phyloP scores from a whole-genome alignment of 2,888 invertebrate species.

The Campoplex capitator region DNA sequence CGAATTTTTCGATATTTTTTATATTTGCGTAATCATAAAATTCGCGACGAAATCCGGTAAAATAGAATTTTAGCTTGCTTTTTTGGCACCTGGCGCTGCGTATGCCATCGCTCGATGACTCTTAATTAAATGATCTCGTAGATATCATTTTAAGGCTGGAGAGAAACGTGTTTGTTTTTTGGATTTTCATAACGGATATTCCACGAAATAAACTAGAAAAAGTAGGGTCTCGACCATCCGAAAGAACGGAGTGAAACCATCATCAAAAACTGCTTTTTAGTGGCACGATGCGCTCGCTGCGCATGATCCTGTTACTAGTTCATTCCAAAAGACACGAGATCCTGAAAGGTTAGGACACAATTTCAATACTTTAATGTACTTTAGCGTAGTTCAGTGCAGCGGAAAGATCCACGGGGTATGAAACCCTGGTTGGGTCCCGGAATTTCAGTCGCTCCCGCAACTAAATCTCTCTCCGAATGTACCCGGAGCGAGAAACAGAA shows the following conservation, averaged over 20 bases:
- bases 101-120: too few species aligned
- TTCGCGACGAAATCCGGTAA: too few species aligned
- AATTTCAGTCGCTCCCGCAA: slow-evolving; percentile 26
- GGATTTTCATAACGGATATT: too few species aligned
- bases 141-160: too few species aligned
- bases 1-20: too few species aligned
- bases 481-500: slow-evolving; percentile 36
- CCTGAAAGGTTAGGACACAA: background rate
- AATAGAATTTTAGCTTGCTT: too few species aligned
- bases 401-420: background rate
- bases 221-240: too few species aligned
- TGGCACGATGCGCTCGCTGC: background rate
- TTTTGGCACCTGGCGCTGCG: too few species aligned
- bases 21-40: too few species aligned
- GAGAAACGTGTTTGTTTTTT: too few species aligned
- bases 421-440: slow-evolving; percentile 26
- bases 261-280: background rate
- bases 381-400: background rate
- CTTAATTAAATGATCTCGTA: too few species aligned
- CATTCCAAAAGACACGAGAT: background rate
- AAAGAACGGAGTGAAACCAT: background rate
- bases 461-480: slow-evolving; percentile 22
- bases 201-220: background rate
- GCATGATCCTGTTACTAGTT: background rate
- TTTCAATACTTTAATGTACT: slow-evolving; percentile 6